phyloP scores from a whole-genome alignment of 2,113 vertebrate species.

The Falcunculus frontatus region DNA sequence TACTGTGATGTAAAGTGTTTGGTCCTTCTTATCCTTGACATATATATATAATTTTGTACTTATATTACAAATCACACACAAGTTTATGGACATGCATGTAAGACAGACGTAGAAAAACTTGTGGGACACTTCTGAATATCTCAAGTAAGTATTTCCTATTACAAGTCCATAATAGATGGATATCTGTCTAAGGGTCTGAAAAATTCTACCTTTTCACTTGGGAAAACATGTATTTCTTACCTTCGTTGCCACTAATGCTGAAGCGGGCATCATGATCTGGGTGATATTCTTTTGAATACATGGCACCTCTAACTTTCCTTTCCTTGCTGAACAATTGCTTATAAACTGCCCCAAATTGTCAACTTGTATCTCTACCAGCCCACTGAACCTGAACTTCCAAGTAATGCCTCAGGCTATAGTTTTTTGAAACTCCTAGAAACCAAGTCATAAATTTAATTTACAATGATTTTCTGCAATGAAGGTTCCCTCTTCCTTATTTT shows the following conservation, averaged over 20 bases:
- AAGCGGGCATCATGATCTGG: not conserved
- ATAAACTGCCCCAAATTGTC: not conserved
- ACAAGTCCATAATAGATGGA: not conserved
- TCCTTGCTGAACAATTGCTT: not conserved
- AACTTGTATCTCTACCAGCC: not conserved
- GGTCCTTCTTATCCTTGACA: not conserved
- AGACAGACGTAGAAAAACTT: not conserved
- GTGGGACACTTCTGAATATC: not conserved
- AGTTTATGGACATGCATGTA: not conserved
- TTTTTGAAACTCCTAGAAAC: not conserved
- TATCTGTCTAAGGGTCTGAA: not conserved
- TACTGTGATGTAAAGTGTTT: not conserved
- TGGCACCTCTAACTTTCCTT: not conserved
- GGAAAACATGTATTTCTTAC: not conserved
- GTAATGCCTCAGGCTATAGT: not conserved
- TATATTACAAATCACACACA: not conserved
- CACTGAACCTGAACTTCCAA: not conserved
- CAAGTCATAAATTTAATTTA: not conserved
- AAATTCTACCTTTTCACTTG: not conserved
- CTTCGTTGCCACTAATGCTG: not conserved
- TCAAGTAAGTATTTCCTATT: not conserved
- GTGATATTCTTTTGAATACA: not conserved
- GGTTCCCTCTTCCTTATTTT: not conserved
- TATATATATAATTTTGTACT: not conserved
- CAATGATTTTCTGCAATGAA: not conserved